Conservation (phyloP, 2,113 vertebrate species). For the Tor tambroides region DNA sequence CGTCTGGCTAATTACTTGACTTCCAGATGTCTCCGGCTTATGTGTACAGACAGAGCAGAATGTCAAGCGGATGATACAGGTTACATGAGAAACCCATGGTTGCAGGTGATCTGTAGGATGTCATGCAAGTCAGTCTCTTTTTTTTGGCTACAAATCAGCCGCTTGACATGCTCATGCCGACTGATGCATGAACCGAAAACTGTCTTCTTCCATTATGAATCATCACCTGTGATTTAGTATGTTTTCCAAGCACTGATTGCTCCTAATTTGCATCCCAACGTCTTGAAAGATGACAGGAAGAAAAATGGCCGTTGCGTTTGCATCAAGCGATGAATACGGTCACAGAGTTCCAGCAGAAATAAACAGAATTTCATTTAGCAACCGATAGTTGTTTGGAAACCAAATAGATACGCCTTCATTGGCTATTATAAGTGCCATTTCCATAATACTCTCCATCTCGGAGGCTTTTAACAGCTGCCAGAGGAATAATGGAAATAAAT, state of each 20-base stretch:
- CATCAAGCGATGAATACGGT: not conserved
- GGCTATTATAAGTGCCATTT: not conserved
- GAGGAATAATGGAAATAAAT: constrained; percentile 4
- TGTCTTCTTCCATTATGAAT: constrained; percentile 6
- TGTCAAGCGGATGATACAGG: not conserved
- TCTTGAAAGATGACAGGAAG: not conserved
- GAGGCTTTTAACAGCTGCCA: constrained; percentile 7
- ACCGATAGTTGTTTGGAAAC: not conserved
- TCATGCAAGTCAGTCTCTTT: not conserved
- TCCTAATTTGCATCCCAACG: not conserved
- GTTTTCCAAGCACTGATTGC: not conserved
- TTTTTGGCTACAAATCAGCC: not conserved
- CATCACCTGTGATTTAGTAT: constrained; percentile 11
- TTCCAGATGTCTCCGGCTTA: not conserved
- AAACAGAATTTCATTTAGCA: not conserved
- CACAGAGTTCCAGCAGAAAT: not conserved
- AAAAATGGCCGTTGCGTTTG: not conserved
- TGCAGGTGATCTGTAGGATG: constrained; percentile 1
- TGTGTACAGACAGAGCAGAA: not conserved
- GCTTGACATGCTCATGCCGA: not conserved
- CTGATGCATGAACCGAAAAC: not conserved
- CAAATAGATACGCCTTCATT: not conserved
- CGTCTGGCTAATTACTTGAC: constrained; percentile 22
- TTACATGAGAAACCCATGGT: not conserved
- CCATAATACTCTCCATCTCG: not conserved